Evolutionary conservation across 2,888 invertebrate species (phyloP).

Genomic region (Hecatera dysodea): DNA sequence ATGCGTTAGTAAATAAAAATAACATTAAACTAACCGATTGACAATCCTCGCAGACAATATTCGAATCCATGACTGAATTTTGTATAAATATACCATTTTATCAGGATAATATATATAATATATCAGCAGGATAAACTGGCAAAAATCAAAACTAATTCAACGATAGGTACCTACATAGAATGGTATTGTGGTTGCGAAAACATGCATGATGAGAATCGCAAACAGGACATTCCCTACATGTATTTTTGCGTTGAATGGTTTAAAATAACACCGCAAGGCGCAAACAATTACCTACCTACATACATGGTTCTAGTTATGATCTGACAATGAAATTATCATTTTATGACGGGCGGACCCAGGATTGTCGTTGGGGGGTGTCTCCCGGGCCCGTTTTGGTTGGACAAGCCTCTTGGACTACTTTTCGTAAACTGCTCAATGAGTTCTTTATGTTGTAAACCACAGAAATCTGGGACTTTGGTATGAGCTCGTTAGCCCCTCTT

Average conservation of each 20-base stretch:
- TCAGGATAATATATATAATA: conserved; percentile 38
- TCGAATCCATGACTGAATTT: conserved; percentile 39
- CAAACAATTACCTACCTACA: too few species aligned
- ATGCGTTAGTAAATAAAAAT: neutral
- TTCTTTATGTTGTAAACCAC: too few species aligned
- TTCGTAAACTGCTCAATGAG: too few species aligned
- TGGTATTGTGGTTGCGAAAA: conserved; percentile 1
- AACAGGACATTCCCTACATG: conserved; percentile 2
- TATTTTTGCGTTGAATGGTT: neutral
- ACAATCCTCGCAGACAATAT: neutral
- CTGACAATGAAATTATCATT: too few species aligned
- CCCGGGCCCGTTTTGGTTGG: too few species aligned
- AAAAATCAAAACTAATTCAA: neutral
- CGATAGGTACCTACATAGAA: neutral
- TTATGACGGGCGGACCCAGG: too few species aligned
- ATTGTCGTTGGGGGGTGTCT: too few species aligned
- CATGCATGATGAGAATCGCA: neutral
- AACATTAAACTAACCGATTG: conserved; percentile 18
- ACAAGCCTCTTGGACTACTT: too few species aligned
- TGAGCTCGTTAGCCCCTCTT: too few species aligned
- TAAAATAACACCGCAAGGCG: too few species aligned
- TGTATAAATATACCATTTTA: neutral
- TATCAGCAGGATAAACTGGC: conserved; percentile 31
- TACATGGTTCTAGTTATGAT: too few species aligned
- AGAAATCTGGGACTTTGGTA: too few species aligned